Evolutionary conservation across 1,140 invertebrate species (phyloP).

Genomic region (Drosophila pectinifera): DNA sequence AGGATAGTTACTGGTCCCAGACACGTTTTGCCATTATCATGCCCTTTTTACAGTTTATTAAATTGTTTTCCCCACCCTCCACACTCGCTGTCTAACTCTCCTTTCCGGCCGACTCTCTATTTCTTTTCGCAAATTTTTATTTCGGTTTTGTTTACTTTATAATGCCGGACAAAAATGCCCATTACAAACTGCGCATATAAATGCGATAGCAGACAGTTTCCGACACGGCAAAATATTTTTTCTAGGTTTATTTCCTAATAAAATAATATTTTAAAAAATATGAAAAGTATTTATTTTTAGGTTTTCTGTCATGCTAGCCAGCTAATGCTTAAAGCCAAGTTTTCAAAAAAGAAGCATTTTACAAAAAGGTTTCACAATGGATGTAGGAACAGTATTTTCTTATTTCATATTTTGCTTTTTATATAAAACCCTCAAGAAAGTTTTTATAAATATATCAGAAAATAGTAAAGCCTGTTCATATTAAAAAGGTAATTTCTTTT

Average conservation of each 20-base stretch:
- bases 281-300: background rate
- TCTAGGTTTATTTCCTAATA: background rate
- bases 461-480: too few relatives aligned
- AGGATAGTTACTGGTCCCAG: constrained; percentile 61
- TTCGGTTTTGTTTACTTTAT: constrained; percentile 65
- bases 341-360: background rate
- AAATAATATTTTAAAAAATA: background rate
- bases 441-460: too few relatives aligned
- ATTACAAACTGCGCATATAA: constrained; percentile 74
- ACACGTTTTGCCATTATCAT: constrained; percentile 77
- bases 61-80: constrained; percentile 60
- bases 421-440: background rate
- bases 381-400: background rate
- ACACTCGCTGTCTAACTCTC: constrained; percentile 18
- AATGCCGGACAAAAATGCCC: constrained; percentile 52
- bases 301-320: too few relatives aligned
- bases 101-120: constrained; percentile 10
- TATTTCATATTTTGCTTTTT: background rate
- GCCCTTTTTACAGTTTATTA: constrained; percentile 82
- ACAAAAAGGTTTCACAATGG: background rate
- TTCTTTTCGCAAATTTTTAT: constrained; percentile 53
- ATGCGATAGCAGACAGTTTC: constrained; percentile 39
- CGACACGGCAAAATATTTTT: constrained; percentile 2
- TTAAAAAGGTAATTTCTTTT: too few relatives aligned
- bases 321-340: background rate